Conservation (phyloP, 2,797 vertebrate species). For the Melanotaenia pygmaea region DNA sequence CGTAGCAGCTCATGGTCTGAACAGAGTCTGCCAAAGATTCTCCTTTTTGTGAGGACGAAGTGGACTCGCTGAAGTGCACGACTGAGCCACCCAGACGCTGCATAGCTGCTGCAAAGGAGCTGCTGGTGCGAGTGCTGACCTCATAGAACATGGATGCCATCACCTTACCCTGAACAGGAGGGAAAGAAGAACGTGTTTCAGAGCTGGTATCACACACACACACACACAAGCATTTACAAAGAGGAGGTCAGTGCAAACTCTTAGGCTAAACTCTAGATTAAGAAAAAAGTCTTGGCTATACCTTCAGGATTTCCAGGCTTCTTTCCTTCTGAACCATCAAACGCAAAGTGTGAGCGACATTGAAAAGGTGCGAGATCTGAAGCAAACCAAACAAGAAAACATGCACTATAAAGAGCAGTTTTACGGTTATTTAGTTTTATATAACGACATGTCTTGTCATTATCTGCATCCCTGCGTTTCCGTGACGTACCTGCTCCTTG, state of each 20-base stretch:
- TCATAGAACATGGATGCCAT: slow-evolving; percentile 99
- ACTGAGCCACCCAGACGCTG: slow-evolving; percentile 92
- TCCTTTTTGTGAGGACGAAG: slow-evolving; percentile 94
- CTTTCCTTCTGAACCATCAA: slow-evolving; percentile 96
- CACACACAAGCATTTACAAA: neutral
- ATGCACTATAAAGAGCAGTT: neutral
- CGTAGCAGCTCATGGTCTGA: slow-evolving; percentile 96
- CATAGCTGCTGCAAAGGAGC: slow-evolving; percentile 95
- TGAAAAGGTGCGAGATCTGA: slow-evolving; percentile 95
- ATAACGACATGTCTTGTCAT: neutral
- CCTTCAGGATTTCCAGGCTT: slow-evolving; percentile 94
- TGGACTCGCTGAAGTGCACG: slow-evolving; percentile 91
- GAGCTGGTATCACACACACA: neutral
- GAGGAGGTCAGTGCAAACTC: neutral
- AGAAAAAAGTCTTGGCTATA: slow-evolving; percentile 43
- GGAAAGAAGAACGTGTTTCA: neutral
- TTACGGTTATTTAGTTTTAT: neutral
- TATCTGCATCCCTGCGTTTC: too few species aligned
- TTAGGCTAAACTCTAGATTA: neutral
- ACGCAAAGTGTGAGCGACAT: slow-evolving; percentile 91
- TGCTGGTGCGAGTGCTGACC: slow-evolving; percentile 95
- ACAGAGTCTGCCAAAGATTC: slow-evolving; percentile 94
- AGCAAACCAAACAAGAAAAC: slow-evolving; percentile 22
- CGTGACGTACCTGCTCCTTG: slow-evolving; percentile 90
- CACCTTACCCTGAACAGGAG: slow-evolving; percentile 87